Evolutionary conservation across 2,888 invertebrate genomes (phyloP), one percentile per base, ranked within the genome.

Genomic region (Synanthedon vespiformis): DNA sequence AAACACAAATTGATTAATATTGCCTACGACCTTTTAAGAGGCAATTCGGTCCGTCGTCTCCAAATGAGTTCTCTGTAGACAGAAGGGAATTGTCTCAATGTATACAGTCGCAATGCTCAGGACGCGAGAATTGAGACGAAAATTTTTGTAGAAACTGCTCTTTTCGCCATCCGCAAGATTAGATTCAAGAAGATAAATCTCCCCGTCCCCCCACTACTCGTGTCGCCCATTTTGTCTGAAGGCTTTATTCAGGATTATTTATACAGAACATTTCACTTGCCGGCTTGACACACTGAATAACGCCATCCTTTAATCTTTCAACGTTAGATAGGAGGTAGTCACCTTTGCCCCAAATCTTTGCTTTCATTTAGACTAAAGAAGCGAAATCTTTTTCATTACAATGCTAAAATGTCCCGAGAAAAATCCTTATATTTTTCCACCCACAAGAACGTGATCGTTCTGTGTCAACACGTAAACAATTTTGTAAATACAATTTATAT

Each of bases 151-250:
- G 65, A 76, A 78, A 77, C 74, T 78, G 78, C 77, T 82, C 77
- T 76, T 80, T 81, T 80, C 74, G 70, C 79, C 75, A 83, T 81
- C 78, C 80, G 65, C 80, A 79, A 85, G 82, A 85, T 84, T 84
- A 84, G 78, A 85, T 83, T 81, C 81, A 72, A 77, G 77, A 68
- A 79, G 76, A 85, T 86, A 86, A 83, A 85, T 86, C 82, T 80
- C 69, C 73, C 70, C 67, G 72, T 70, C 74, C 76, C 70, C 73
- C 72, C 74, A 68, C 74, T 72, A 68, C 74, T 72, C 75, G 51
- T 57, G 55, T 56, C 56, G 52, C 51, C 52, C 54, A 54, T 54
- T 56, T 54, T 56, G 56, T 56, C 56, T 56, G 54, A 53, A 53
- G 77, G 75, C 80, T 81, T 80, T 80, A 80, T 80, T 74, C 75